These are phyloP conservation scores for Phyllotis vaccarum DNA, from an alignment of 2,797 vertebrate species.

Conservation along the genomic window DNA sequence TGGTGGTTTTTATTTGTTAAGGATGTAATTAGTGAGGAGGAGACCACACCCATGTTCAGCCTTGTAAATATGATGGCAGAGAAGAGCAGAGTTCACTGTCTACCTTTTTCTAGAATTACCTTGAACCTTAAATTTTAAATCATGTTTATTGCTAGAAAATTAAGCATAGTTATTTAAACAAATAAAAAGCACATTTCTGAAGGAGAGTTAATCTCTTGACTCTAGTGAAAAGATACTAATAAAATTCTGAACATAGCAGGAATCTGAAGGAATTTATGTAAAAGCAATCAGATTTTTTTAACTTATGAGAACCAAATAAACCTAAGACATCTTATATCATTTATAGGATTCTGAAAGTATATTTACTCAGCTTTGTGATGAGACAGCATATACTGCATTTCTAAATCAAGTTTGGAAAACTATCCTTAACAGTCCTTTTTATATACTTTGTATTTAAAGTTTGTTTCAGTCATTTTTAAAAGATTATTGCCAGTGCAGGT, in stretches of 20 bases:
- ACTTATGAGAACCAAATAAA: conserved; percentile 87
- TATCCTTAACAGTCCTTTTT: conserved; percentile 84
- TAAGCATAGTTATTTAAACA: conserved; percentile 84
- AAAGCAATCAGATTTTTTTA: conserved; percentile 87
- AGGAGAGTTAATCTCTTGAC: conserved; percentile 78
- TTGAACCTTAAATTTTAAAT: conserved; percentile 85
- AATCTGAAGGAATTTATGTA: conserved; percentile 77
- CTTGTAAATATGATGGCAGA: conserved; percentile 83
- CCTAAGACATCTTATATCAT: conserved; percentile 81
- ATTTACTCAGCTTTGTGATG: conserved; percentile 85
- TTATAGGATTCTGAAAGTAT: conserved; percentile 85
- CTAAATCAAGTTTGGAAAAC: conserved; percentile 75
- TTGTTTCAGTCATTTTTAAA: conserved; percentile 85
- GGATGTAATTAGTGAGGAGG: conserved; percentile 73
- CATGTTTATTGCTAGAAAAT: conserved; percentile 87
- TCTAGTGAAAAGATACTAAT: conserved; percentile 74
- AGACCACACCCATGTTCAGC: conserved; percentile 79
- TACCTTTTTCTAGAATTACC: conserved; percentile 88
- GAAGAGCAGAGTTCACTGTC: conserved; percentile 75
- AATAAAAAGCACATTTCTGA: conserved; percentile 88
- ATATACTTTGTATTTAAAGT: conserved; percentile 88
- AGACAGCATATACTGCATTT: conserved; percentile 83
- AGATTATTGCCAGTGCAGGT: conserved; percentile 81
- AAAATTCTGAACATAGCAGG: conserved; percentile 81
- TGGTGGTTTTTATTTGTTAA: conserved; percentile 85